A percentile compares a stretch with the other conserved stretches of the same genome.
Evolutionary conservation across 2,113 vertebrate species (phyloP).

Genomic region (Mellivora capensis): DNA sequence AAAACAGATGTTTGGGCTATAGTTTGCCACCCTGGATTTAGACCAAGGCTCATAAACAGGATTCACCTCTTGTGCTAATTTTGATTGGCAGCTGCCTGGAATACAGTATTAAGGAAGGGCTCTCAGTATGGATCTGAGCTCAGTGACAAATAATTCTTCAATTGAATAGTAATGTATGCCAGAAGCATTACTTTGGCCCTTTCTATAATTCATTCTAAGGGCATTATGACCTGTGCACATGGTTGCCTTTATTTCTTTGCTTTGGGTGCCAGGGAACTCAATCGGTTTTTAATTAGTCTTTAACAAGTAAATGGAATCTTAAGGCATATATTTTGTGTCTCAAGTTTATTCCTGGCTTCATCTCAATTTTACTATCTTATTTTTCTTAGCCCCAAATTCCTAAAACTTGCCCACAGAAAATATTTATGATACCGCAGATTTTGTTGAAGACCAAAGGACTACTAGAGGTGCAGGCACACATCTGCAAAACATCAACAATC

Average conservation of each 20-base stretch:
- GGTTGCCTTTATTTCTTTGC: constrained; percentile 5
- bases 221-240: constrained; percentile 1
- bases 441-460: neutral
- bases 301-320: neutral
- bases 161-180: neutral
- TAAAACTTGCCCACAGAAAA: neutral
- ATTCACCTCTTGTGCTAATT: neutral
- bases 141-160: neutral
- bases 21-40: neutral
- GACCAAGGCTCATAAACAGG: neutral
- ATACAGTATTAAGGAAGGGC: neutral
- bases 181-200: neutral
- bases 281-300: neutral
- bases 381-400: neutral
- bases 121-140: neutral
- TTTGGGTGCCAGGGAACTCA: neutral
- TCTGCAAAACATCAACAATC: neutral
- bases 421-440: constrained; percentile 13
- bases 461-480: neutral
- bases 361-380: neutral
- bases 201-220: neutral
- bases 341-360: neutral
- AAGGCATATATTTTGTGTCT: neutral
- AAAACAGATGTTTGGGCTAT: neutral
- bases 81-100: neutral